These are phyloP conservation scores for Malthinus flaveolus DNA, from an alignment of 2,888 invertebrate genomes.

Conservation along the genomic window DNA sequence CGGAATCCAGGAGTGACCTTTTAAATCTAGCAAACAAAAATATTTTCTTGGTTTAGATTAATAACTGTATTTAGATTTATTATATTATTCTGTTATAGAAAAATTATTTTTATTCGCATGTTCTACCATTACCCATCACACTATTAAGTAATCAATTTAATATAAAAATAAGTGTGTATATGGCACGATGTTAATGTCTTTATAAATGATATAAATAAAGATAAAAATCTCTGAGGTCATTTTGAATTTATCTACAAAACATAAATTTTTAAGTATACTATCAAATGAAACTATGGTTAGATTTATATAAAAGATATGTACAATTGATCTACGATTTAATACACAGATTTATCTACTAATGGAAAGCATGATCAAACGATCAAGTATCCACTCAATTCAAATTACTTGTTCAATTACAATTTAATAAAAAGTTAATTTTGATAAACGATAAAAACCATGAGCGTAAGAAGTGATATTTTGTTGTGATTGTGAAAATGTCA, in stretches of 20 bases:
- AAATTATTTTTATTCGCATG: too few relatives aligned
- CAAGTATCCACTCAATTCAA: neutral
- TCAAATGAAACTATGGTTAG: too few relatives aligned
- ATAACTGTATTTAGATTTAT: too few relatives aligned
- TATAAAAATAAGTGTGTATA: neutral
- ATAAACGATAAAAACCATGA: slow-evolving; percentile 6
- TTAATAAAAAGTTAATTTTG: slow-evolving; percentile 5
- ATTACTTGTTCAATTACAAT: neutral
- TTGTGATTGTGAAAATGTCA: neutral
- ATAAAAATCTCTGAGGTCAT: slow-evolving; percentile 3
- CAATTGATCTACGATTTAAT: too few relatives aligned
- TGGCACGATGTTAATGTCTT: neutral
- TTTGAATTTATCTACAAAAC: slow-evolving; percentile 1
- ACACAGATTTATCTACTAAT: too few relatives aligned
- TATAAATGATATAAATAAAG: neutral
- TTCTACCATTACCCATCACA: too few relatives aligned
- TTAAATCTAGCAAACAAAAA: too few relatives aligned
- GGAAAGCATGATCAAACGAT: too few relatives aligned
- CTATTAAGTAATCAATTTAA: neutral
- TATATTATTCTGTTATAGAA: too few relatives aligned
- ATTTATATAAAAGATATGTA: too few relatives aligned
- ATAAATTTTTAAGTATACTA: neutral
- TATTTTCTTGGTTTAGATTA: too few relatives aligned
- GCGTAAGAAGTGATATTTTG: neutral
- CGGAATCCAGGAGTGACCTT: too few relatives aligned